Evolutionary conservation across 1,140 invertebrate genomes (phyloP), one percentile per base, ranked within the genome.

Genomic region (Papilio polytes): DNA sequence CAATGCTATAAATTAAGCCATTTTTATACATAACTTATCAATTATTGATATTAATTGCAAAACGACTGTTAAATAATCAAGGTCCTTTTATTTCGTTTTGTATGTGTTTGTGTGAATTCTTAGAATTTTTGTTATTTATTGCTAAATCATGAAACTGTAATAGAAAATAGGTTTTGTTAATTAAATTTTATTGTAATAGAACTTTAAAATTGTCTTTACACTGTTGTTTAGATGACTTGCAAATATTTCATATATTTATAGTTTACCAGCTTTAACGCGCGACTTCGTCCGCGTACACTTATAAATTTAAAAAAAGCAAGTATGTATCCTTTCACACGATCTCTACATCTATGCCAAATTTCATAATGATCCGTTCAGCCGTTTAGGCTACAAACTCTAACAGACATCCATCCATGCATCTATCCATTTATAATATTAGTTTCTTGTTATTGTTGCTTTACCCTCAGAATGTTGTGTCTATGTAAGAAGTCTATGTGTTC

Each of bases 91-190:
- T 31, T 41, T 70, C 15, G 26, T 70, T 36, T 70, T 70, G 22
- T 59, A n/a, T 70, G 26, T 70, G 63, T 12, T n/a, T 22, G 59
- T 18, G 15, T 36, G 53, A 31, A 70, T 36, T 70, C 63, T 31
- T 18, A 15, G 63, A 31, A 70, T 26, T 70, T 36, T 36, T 31
- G 4, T 31, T 13, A 36, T 70, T 36, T 66, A 31, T 66, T 18
- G 59, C 56, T 31, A 31, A 31, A 9, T 70, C 63, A 31, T 70
- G 12, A 15, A 70, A 70, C 26, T 70, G 10, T 26, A 13, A 70
- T 70, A 70, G 12, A 31, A 31, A 70, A 70, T 70, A 31, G 13
- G 63, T 70, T 36, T 70, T 70, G 26, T 31, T 70, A 70, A 70
- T 70, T 70, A 26, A 7, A 63, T 70, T 70, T 70, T 70, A 70